Evolutionary conservation across 2,113 vertebrate genomes (phyloP).

Genomic region (Caranx melampygus): DNA sequence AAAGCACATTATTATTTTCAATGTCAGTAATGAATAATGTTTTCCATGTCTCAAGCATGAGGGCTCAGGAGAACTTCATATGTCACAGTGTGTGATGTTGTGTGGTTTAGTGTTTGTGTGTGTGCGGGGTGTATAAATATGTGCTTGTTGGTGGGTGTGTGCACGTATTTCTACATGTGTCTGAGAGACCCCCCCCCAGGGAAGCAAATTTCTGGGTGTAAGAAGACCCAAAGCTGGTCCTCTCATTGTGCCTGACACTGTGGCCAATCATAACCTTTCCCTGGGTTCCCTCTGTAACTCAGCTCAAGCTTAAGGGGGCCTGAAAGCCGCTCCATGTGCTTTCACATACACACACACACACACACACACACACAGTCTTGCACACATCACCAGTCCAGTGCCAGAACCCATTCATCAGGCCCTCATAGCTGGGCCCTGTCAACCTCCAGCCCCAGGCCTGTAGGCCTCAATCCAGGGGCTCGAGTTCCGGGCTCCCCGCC

Average conservation of each 20-base stretch:
- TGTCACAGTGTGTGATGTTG: conserved; percentile 30
- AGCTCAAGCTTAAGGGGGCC: conserved; percentile 45
- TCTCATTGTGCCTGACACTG: conserved; percentile 49
- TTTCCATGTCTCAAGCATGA: conserved; percentile 48
- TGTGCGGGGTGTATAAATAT: not conserved
- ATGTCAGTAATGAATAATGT: conserved; percentile 65
- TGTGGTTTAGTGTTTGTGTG: conserved; percentile 9
- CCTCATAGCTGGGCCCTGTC: conserved; percentile 88
- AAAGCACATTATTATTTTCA: conserved; percentile 48
- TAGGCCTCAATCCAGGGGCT: conserved; percentile 90
- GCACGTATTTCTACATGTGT: conserved; percentile 39
- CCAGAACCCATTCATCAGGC: conserved; percentile 92
- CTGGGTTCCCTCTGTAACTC: conserved; percentile 43
- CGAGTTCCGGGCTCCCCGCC: conserved; percentile 89
- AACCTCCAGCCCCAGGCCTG: conserved; percentile 86
- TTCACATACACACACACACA: conserved; percentile 11
- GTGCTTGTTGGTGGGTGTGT: conserved; percentile 17
- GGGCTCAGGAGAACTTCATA: conserved; percentile 20
- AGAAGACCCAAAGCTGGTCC: conserved; percentile 48
- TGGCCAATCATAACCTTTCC: conserved; percentile 65
- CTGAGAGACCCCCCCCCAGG: conserved; percentile 8
- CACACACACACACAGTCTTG: conserved; percentile 36
- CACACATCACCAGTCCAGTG: conserved; percentile 71
- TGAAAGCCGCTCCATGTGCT: conserved; percentile 30
- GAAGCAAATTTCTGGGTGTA: conserved; percentile 52